phyloP scores from a whole-genome alignment of 2,797 vertebrate genomes.

The Cossypha dichroa region DNA sequence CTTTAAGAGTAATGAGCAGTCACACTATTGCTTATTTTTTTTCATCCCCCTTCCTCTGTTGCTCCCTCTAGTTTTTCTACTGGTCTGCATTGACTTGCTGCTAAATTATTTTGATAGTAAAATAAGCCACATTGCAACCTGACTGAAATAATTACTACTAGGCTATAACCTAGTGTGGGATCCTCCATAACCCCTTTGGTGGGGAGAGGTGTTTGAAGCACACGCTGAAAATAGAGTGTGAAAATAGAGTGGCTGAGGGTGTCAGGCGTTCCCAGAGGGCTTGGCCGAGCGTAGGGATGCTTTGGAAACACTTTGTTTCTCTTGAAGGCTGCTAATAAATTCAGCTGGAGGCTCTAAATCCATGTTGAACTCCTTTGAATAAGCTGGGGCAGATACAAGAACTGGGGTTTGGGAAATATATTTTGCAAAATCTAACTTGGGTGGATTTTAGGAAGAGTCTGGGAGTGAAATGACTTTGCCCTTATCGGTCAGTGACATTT shows the following conservation, averaged over 20 bases:
- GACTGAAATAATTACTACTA: not conserved
- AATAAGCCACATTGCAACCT: not conserved
- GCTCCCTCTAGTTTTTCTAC: not conserved
- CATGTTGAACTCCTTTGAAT: rapidly evolving
- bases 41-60: not conserved
- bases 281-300: not conserved
- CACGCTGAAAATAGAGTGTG: not conserved
- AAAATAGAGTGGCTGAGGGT: not conserved
- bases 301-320: not conserved
- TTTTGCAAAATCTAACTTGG: not conserved
- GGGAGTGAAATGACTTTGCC: not conserved
- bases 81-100: not conserved
- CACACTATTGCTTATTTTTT: not conserved
- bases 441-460: not conserved
- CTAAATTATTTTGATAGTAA: not conserved
- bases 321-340: not conserved
- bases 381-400: not conserved
- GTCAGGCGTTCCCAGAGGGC: not conserved
- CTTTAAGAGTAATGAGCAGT: not conserved
- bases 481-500: rapidly evolving
- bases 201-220: not conserved
- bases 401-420: not conserved
- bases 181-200: rapidly evolving
- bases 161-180: not conserved
- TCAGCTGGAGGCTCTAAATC: not conserved